Evolutionary conservation across 2,113 vertebrate species (phyloP).

Genomic region (Triplophysa dalaica): DNA sequence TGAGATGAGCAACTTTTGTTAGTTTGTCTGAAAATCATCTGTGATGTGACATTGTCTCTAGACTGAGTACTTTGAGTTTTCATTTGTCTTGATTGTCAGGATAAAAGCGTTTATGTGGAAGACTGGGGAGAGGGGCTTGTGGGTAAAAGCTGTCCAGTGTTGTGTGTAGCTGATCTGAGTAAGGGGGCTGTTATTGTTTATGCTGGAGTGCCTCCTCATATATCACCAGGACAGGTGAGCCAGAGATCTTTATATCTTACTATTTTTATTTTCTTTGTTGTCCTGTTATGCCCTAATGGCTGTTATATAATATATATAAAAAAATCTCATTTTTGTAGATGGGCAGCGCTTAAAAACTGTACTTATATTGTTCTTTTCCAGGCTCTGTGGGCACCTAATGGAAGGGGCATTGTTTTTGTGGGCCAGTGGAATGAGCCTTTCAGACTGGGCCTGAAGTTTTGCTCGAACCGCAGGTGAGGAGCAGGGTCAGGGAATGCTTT

Average conservation of each 20-base stretch:
- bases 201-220: constrained; percentile 62
- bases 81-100: constrained; percentile 54
- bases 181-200: constrained; percentile 54
- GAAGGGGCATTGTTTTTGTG: constrained; percentile 67
- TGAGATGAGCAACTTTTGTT: background rate
- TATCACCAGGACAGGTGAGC: constrained; percentile 77
- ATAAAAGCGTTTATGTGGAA: constrained; percentile 71
- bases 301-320: background rate
- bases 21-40: too few relatives aligned
- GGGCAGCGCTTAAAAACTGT: background rate
- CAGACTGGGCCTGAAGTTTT: constrained; percentile 77
- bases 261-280: background rate
- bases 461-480: constrained; percentile 75
- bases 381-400: constrained; percentile 70
- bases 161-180: constrained; percentile 69
- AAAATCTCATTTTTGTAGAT: too few relatives aligned
- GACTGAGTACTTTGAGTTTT: background rate
- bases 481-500: background rate
- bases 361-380: constrained; percentile 44
- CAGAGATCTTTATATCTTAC: background rate
- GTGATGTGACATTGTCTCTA: background rate
- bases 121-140: constrained; percentile 78
- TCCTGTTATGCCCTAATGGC: background rate
- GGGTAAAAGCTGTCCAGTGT: constrained; percentile 67
- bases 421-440: constrained; percentile 77